Conservation (phyloP, 1,140 invertebrate genomes). For the Psix sp. region DNA sequence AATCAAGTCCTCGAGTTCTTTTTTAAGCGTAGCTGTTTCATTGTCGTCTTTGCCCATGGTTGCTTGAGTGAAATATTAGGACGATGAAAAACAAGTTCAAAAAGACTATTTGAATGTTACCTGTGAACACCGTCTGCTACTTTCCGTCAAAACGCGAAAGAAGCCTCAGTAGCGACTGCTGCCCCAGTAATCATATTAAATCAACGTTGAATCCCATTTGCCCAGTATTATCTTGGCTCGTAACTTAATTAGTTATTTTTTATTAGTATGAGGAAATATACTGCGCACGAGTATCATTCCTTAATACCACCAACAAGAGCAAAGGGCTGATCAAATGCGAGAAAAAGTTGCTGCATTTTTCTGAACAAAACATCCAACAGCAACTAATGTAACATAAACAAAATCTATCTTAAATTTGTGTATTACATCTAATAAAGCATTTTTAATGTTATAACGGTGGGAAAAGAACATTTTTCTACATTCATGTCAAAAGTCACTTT, state of each 20-base stretch:
- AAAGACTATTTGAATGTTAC: conserved; percentile 55
- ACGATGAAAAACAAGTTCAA: conserved; percentile 22
- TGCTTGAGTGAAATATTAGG: conserved; percentile 5
- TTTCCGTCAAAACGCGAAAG: conserved; percentile 64
- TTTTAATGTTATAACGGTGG: no score
- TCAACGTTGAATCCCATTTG: conserved; percentile 71
- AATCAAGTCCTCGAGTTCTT: conserved; percentile 87
- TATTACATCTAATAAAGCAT: no score
- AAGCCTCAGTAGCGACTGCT: conserved; percentile 71
- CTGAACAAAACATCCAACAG: no score
- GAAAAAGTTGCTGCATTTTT: neutral
- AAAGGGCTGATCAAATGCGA: neutral
- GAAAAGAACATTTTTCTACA: no score
- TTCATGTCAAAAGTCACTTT: no score
- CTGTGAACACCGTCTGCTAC: conserved; percentile 49
- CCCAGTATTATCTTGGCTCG: conserved; percentile 67
- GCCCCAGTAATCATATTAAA: conserved; percentile 76
- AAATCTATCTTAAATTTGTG: no score
- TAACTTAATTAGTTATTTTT: conserved; percentile 70
- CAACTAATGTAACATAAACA: no score
- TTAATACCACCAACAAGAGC: neutral
- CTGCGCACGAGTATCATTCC: conserved; percentile 4
- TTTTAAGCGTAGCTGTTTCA: conserved; percentile 84
- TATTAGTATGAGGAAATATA: conserved; percentile 34
- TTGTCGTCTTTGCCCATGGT: conserved; percentile 85